Evolutionary conservation across 2,888 invertebrate genomes (phyloP).

Genomic region (Leucoptera coffeella): DNA sequence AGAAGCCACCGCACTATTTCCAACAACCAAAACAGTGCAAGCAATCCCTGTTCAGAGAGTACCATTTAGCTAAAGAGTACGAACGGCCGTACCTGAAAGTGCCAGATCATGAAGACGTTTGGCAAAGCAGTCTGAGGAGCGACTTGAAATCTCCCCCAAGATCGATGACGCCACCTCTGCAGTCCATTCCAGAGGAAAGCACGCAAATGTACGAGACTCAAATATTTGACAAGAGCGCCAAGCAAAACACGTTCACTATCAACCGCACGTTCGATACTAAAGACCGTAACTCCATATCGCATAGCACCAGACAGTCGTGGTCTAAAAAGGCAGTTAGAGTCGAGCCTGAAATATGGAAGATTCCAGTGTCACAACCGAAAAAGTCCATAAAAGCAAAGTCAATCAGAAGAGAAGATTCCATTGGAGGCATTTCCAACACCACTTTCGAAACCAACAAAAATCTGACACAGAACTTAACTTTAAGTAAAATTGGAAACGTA

Average conservation of each 20-base stretch:
- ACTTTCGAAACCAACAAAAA: conserved; percentile 33
- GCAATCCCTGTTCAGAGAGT: conserved; percentile 32
- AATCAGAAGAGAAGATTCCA: conserved; percentile 15
- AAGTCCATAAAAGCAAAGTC: conserved; percentile 17
- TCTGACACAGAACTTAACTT: conserved; percentile 26
- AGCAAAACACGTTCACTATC: conserved; percentile 30
- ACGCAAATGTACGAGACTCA: conserved; percentile 24
- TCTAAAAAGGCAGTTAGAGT: conserved; percentile 28
- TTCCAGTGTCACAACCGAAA: conserved; percentile 18
- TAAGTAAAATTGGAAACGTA: conserved; percentile 29
- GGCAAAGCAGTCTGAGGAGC: conserved; percentile 21
- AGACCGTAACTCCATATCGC: conserved; percentile 12
- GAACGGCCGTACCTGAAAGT: conserved; percentile 14
- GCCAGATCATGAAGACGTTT: conserved; percentile 19
- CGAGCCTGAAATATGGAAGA: conserved; percentile 32
- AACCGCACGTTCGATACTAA: conserved; percentile 30
- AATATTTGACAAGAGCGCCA: conserved; percentile 19
- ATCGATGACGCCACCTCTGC: conserved; percentile 30
- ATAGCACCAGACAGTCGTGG: conserved; percentile 21
- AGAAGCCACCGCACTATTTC: conserved; percentile 16
- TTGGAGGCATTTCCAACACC: conserved; percentile 12
- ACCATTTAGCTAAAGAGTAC: conserved; percentile 17
- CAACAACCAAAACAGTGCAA: conserved; percentile 24
- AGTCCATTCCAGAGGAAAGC: conserved; percentile 46
- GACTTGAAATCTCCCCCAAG: conserved; percentile 26